phyloP scores from a whole-genome alignment of 2,797 vertebrate species.

The Neostethus bicornis region DNA sequence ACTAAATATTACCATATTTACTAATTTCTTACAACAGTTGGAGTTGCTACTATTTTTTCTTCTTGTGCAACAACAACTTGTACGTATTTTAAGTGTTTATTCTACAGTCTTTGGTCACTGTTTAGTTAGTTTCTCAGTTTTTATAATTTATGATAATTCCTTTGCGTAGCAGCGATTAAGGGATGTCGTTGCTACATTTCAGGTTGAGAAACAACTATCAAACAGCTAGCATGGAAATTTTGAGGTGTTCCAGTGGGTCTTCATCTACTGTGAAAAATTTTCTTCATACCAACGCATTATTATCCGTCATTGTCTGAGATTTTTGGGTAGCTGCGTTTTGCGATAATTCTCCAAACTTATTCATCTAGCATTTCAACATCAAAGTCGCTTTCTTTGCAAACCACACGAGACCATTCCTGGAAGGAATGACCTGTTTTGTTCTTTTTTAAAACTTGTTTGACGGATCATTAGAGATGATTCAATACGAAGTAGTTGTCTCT shows the following conservation, averaged over 20 bases:
- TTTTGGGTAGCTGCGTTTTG: constrained; percentile 38
- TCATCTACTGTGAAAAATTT: constrained; percentile 25
- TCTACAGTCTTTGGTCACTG: not conserved
- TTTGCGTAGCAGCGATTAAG: constrained; percentile 2
- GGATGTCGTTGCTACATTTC: constrained; percentile 20
- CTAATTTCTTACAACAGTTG: constrained; percentile 5
- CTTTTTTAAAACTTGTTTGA: constrained; percentile 3
- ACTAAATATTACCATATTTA: not conserved
- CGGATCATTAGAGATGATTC: not conserved
- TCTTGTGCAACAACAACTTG: not conserved
- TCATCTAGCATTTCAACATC: constrained; percentile 42
- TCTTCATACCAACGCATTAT: constrained; percentile 11
- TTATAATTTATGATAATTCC: constrained; percentile 21
- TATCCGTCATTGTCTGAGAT: constrained; percentile 43
- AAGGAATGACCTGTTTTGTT: constrained; percentile 35
- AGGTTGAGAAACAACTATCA: constrained; percentile 39
- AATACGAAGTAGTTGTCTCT: constrained; percentile 16
- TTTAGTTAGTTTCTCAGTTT: constrained; percentile 12
- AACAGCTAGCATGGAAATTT: constrained; percentile 14
- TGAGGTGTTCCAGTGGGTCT: constrained; percentile 30
- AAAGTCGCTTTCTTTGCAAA: constrained; percentile 36
- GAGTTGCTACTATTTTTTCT: constrained; percentile 9
- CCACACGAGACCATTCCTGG: constrained; percentile 26
- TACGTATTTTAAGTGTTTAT: not conserved
- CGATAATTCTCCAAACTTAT: constrained; percentile 26